A percentile compares a stretch with the other conserved stretches of the same genome.
Evolutionary conservation across 2,888 invertebrate genomes (phyloP).

Genomic region (Rutpela maculata): DNA sequence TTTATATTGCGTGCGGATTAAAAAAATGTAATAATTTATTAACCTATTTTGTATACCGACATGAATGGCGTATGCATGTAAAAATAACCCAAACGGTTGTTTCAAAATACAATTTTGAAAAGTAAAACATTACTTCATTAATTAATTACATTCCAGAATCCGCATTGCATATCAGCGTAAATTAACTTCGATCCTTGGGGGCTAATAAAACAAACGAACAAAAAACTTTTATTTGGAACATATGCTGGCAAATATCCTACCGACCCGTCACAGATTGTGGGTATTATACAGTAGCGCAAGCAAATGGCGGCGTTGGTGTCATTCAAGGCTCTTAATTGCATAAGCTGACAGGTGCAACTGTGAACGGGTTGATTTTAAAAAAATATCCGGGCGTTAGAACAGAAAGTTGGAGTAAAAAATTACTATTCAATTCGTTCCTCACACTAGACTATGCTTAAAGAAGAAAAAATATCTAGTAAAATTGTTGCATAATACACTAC

Average conservation of each 20-base stretch:
- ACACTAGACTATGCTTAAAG: too few relatives aligned
- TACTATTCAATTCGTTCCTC: not conserved
- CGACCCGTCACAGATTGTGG: slow-evolving; percentile 11
- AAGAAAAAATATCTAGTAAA: too few relatives aligned
- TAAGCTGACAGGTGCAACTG: not conserved
- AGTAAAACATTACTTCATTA: slow-evolving; percentile 45
- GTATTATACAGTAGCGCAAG: slow-evolving; percentile 10
- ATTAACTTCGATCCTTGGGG: slow-evolving; percentile 54
- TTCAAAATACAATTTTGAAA: slow-evolving; percentile 35
- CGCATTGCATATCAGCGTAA: slow-evolving; percentile 49
- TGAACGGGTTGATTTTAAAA: not conserved
- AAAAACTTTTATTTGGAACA: slow-evolving; percentile 52
- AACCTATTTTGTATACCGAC: slow-evolving; percentile 8
- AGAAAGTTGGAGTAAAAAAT: not conserved
- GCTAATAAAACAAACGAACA: slow-evolving; percentile 53
- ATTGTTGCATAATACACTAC: too few relatives aligned
- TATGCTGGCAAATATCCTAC: slow-evolving; percentile 44
- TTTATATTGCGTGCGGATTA: slow-evolving; percentile 15
- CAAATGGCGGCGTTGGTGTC: not conserved
- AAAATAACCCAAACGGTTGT: slow-evolving; percentile 18
- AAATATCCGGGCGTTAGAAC: not conserved
- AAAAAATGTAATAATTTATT: not conserved
- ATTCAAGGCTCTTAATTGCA: not conserved
- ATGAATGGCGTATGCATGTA: not conserved
- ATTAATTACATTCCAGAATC: slow-evolving; percentile 55